Conservation (phyloP, 2,797 vertebrate species). For the Channa striata region DNA sequence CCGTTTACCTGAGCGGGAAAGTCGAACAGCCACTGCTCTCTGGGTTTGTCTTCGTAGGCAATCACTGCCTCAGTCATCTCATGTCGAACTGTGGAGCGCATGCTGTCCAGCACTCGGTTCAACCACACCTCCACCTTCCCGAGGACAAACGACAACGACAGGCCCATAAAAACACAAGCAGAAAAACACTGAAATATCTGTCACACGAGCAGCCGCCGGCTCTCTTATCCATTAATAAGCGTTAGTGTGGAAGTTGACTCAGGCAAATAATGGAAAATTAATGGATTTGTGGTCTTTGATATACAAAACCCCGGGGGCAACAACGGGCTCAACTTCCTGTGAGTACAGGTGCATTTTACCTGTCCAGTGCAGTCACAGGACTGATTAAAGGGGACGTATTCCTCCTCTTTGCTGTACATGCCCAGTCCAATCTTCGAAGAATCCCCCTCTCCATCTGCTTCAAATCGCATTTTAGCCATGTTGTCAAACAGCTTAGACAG, state of each 20-base stretch:
- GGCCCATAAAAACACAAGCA: constrained; percentile 12
- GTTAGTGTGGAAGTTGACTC: constrained; percentile 67
- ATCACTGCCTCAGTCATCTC: constrained; percentile 88
- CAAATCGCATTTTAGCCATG: constrained; percentile 90
- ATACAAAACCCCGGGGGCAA: constrained; percentile 64
- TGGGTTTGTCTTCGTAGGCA: constrained; percentile 92
- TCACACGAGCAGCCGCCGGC: constrained; percentile 33
- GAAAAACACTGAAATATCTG: constrained; percentile 14
- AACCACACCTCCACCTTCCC: constrained; percentile 92
- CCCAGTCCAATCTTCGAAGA: constrained; percentile 87
- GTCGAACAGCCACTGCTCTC: constrained; percentile 97
- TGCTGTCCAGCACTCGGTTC: constrained; percentile 87
- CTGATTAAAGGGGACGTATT: constrained; percentile 91
- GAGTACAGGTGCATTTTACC: constrained; percentile 80
- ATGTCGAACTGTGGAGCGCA: constrained; percentile 90
- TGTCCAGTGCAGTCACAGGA: constrained; percentile 93
- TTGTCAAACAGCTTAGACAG: constrained; percentile 97
- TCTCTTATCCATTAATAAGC: constrained; percentile 77
- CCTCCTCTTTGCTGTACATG: constrained; percentile 97
- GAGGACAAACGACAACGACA: background rate
- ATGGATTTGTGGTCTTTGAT: constrained; percentile 70
- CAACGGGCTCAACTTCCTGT: constrained; percentile 49
- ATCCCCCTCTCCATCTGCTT: constrained; percentile 81
- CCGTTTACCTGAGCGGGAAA: no score
- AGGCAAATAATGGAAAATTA: constrained; percentile 73